These are phyloP conservation scores for Thereva nobilitata DNA, from an alignment of 2,888 invertebrate genomes.

Conservation along the genomic window DNA sequence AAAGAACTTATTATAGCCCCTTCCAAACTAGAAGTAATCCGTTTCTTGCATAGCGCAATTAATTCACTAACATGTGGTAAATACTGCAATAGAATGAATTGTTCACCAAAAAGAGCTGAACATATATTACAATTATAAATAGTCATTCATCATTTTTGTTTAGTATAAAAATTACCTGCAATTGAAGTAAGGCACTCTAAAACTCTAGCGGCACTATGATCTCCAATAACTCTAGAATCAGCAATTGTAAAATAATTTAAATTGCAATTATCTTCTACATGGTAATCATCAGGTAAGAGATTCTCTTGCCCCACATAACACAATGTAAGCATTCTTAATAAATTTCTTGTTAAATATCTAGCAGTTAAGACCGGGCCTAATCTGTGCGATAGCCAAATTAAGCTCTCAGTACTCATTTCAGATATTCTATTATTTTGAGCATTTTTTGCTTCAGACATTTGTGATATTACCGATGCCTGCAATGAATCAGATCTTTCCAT, in stretches of 20 bases:
- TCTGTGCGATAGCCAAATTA: constrained; percentile 90
- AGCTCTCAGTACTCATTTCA: constrained; percentile 84
- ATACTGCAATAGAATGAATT: constrained; percentile 85
- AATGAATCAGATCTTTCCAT: constrained; percentile 49
- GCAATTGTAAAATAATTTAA: constrained; percentile 68
- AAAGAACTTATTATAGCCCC: constrained; percentile 85
- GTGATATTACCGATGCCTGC: constrained; percentile 55
- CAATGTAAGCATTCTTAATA: constrained; percentile 89
- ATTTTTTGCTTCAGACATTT: constrained; percentile 46
- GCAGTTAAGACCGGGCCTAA: constrained; percentile 94
- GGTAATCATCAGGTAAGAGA: constrained; percentile 60
- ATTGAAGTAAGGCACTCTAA: constrained; percentile 88
- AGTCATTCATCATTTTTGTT: constrained; percentile 10
- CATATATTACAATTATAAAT: constrained; percentile 36
- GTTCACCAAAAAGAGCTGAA: constrained; percentile 81
- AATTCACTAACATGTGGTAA: constrained; percentile 87
- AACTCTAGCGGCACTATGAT: constrained; percentile 83
- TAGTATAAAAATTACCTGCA: constrained; percentile 64
- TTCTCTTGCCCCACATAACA: constrained; percentile 89
- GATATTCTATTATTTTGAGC: constrained; percentile 66
- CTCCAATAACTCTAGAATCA: constrained; percentile 72
- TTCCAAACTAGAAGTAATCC: constrained; percentile 82
- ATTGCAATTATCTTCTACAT: constrained; percentile 55
- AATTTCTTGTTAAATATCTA: constrained; percentile 84
- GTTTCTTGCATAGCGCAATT: constrained; percentile 76